These are phyloP conservation scores for Cettia cetti DNA, from an alignment of 2,113 vertebrate species.

Conservation along the genomic window DNA sequence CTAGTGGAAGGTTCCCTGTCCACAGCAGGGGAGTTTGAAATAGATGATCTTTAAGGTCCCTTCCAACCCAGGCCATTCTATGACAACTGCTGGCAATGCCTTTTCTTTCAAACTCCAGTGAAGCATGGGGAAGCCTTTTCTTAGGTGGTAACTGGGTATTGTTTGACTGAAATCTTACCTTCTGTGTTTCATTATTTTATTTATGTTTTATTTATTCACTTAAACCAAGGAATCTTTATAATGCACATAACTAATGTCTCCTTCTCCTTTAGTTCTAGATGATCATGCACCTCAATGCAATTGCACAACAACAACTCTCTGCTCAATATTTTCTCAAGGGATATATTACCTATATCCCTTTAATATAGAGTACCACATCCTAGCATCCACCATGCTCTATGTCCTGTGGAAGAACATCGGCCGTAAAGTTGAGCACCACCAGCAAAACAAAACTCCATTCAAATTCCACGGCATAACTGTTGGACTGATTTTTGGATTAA, in stretches of 20 bases:
- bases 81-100: not conserved
- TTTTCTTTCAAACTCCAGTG: not conserved
- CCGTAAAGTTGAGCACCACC: conserved; percentile 78
- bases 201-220: not conserved
- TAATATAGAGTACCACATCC: conserved; percentile 96
- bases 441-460: conserved; percentile 69
- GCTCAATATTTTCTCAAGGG: conserved; percentile 84
- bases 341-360: conserved; percentile 95
- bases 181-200: not conserved
- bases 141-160: not conserved
- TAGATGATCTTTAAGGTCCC: not conserved
- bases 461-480: conserved; percentile 70
- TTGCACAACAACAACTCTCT: conserved; percentile 83
- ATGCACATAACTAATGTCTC: not conserved
- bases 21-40: not conserved
- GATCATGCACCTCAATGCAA: conserved; percentile 83
- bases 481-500: conserved; percentile 83
- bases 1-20: not conserved
- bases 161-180: not conserved
- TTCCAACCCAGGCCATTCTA: not conserved
- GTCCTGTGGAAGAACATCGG: conserved; percentile 97
- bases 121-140: not conserved
- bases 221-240: not conserved
- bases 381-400: conserved; percentile 92
- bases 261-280: conserved; percentile 66